Base-by-base conservation (phyloP, 2,113 vertebrate species). In the Malurus elegans region DNA sequence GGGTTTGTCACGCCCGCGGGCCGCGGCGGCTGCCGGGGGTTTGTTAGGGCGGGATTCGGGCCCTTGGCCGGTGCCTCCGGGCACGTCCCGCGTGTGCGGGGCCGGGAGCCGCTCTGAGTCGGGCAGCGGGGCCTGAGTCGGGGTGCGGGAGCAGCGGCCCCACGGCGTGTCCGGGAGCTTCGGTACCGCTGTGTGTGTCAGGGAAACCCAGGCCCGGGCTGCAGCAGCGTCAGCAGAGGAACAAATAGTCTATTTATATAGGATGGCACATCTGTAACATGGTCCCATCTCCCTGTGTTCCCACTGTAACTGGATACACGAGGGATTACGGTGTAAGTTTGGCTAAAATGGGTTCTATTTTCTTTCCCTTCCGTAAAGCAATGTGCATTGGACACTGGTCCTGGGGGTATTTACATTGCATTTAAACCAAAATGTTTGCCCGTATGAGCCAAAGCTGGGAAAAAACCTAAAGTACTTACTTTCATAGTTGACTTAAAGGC, bases 191-290 rank as follows among this genome's bases (percentile, higher is more conserved):
- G 29, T 3, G 1, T 6, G 26, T 18, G 31, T 1, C 36, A 1
- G 42, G 76, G 54, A 23, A 20, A 9, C 1, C 10, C 54, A 14
- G 90, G 93, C 88, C 48, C 10, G 61, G 78, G 70, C 76, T 29
- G 67, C 32, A 12, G 40, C 19, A 16, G 65, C 42, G 0, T 2
- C 47, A 34, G 83, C 66, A 6, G 61, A 9, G 38, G 24, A 25
- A 2, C 61, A 0, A 2, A 23, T 2, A 7, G 18, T 2, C 18
- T 40, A 0, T 7, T 42, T 36, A 6, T 44, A 0, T 18, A 1
- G 62, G 12, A 17, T 28, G 56, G 62, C 31, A 48, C 48, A 16
- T 56, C 47, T 38, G 26, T 28, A 18, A 5, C 6, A 0, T 4
- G 21, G 26, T 12, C 29, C 44, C 6, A 1, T 47, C 14, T n/a